Conservation (phyloP, 2,113 vertebrate species). For the Myotis yumanensis region DNA sequence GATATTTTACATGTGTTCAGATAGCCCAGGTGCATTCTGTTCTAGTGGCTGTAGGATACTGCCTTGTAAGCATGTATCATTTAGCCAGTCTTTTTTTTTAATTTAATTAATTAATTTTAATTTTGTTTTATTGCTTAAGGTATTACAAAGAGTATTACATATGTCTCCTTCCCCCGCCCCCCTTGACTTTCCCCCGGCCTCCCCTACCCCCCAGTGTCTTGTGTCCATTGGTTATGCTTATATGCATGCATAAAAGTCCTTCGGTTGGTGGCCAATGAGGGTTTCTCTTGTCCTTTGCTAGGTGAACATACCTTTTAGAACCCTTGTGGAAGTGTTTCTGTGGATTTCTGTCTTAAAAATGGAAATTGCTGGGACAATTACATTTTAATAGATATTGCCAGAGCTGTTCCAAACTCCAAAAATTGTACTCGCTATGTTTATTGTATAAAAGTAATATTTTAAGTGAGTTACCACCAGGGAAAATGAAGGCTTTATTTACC, state of each 20-base stretch:
- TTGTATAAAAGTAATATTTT: constrained; percentile 1
- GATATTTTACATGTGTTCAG: background rate
- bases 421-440: background rate
- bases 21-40: background rate
- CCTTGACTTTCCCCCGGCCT: no score
- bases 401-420: background rate
- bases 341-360: constrained; percentile 8
- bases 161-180: no score
- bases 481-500: constrained; percentile 22
- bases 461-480: background rate
- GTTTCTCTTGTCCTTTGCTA: background rate
- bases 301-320: background rate
- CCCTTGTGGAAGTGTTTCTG: background rate
- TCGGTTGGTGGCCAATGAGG: background rate
- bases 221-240: no score
- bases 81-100: background rate
- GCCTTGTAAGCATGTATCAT: background rate
- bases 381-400: background rate
- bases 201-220: no score
- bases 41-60: background rate
- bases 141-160: no score
- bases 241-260: no score
- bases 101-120: no score
- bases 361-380: background rate
- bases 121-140: no score